Percentiles rank a stretch among this genome's conserved stretches.
Evolutionary conservation across 2,113 vertebrate species (phyloP).

Genomic region (Lanius collurio): DNA sequence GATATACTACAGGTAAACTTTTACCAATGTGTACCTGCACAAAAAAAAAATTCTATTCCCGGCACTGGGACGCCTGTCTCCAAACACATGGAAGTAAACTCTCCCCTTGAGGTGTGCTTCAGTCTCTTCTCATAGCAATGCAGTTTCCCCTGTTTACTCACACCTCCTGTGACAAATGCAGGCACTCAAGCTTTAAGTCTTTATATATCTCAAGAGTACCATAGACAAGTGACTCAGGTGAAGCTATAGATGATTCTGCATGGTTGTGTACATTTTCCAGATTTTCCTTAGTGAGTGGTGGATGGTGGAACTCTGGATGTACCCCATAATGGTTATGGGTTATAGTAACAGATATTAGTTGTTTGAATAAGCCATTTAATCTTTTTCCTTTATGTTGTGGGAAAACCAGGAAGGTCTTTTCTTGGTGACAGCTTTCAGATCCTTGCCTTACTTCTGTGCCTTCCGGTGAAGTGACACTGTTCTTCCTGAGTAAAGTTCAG

Average conservation of each 20-base stretch:
- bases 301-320: not conserved
- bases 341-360: not conserved
- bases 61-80: accelerated
- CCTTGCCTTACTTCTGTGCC: accelerated
- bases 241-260: not conserved
- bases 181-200: not conserved
- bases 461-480: not conserved
- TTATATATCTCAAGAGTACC: not conserved
- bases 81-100: not conserved
- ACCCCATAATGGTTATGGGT: not conserved
- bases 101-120: not conserved
- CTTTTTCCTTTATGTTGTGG: not conserved
- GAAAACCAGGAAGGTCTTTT: not conserved
- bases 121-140: not conserved
- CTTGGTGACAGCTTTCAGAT: not conserved
- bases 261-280: not conserved
- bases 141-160: not conserved
- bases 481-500: not conserved
- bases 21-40: not conserved
- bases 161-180: not conserved
- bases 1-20: not conserved
- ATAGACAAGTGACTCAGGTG: not conserved
- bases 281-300: not conserved
- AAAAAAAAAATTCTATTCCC: not conserved
- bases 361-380: not conserved